These are phyloP conservation scores for Leuciscus waleckii DNA, from an alignment of 2,797 vertebrate genomes.

Conservation along the genomic window DNA sequence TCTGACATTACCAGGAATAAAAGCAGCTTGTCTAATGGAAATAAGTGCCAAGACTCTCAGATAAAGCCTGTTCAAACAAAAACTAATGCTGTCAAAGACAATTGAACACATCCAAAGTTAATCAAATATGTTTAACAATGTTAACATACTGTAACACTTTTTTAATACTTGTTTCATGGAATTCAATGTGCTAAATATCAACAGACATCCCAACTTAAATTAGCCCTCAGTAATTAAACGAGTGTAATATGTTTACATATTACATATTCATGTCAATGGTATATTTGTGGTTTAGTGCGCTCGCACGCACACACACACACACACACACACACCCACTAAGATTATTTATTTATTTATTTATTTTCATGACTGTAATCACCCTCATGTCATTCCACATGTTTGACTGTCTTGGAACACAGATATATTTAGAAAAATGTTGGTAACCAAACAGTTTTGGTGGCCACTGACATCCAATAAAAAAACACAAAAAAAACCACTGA, in stretches of 20 bases:
- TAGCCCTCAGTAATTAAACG: background rate
- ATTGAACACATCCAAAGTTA: background rate
- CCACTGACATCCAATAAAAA: too few relatives aligned
- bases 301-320: too few relatives aligned
- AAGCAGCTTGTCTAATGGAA: background rate
- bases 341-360: too few relatives aligned
- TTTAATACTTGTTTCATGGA: background rate
- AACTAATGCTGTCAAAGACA: background rate
- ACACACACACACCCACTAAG: too few relatives aligned
- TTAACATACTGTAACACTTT: background rate
- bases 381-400: too few relatives aligned
- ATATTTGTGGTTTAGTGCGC: background rate
- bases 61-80: background rate
- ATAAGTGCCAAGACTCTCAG: background rate
- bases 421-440: too few relatives aligned
- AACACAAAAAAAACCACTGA: too few relatives aligned
- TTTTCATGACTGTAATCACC: too few relatives aligned
- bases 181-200: background rate
- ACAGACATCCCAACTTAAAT: background rate
- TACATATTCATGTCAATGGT: background rate
- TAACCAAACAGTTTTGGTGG: too few relatives aligned
- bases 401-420: too few relatives aligned
- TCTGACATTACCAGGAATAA: background rate
- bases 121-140: background rate
- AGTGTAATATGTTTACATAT: background rate